These are phyloP conservation scores for Pitta sordida DNA, from an alignment of 2,113 vertebrate genomes.

Conservation along the genomic window DNA sequence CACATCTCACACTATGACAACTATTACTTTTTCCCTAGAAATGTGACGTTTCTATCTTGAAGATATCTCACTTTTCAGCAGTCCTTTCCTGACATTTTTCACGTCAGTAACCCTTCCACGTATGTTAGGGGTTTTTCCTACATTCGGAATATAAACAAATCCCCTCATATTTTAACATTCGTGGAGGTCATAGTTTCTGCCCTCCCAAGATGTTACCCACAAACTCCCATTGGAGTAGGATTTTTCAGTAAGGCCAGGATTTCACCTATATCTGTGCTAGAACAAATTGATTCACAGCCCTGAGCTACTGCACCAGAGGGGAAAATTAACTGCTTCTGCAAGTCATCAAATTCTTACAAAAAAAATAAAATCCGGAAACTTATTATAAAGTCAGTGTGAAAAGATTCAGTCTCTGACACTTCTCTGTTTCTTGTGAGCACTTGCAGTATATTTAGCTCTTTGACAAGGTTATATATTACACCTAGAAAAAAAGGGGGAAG, in stretches of 20 bases:
- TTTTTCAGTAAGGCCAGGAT: neutral
- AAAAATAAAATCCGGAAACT: neutral
- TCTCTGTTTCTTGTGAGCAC: slow-evolving; percentile 54
- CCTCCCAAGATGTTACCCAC: neutral
- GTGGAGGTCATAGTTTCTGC: neutral
- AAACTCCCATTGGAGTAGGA: neutral
- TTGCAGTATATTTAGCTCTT: slow-evolving; percentile 47
- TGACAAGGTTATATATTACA: slow-evolving; percentile 66
- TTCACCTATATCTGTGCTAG: neutral
- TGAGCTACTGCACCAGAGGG: neutral
- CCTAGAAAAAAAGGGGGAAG: slow-evolving; percentile 45
- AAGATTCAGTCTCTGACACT: slow-evolving; percentile 41
- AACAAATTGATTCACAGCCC: slow-evolving; percentile 12
- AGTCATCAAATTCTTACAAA: slow-evolving; percentile 15
- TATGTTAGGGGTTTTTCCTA: neutral
- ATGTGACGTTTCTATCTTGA: neutral
- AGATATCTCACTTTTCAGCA: neutral
- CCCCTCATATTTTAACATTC: neutral
- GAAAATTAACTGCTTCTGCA: slow-evolving; percentile 38
- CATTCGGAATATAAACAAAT: neutral
- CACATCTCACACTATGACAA: neutral
- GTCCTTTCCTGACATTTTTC: neutral
- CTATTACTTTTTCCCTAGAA: neutral
- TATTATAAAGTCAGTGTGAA: slow-evolving; percentile 51
- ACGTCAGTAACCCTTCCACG: neutral